phyloP scores from a whole-genome alignment of 2,888 invertebrate species.

The Ganaspis brasiliensis region DNA sequence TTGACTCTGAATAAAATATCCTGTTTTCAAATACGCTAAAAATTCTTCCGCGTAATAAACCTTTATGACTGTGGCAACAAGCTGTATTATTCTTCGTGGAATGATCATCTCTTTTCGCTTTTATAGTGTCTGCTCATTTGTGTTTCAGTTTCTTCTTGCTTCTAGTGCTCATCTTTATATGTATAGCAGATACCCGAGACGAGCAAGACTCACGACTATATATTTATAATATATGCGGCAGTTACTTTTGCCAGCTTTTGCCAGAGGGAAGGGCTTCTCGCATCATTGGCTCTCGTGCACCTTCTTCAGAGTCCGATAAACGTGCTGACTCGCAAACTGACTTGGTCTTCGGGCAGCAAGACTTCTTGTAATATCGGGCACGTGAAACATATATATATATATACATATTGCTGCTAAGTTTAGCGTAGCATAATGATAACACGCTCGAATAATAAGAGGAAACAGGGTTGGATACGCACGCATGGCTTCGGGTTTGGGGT shows the following conservation, averaged over 20 bases:
- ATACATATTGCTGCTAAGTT: conserved; percentile 67
- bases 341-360: neutral
- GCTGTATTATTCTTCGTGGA: neutral
- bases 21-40: neutral
- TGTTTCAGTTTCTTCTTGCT: conserved; percentile 19
- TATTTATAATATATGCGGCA: conserved; percentile 11
- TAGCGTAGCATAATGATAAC: conserved; percentile 77
- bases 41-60: conserved; percentile 34
- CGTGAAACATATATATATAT: conserved; percentile 34
- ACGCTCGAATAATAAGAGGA: conserved; percentile 80
- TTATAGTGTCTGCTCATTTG: conserved; percentile 3
- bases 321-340: conserved; percentile 26
- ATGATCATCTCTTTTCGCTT: neutral
- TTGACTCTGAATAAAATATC: neutral
- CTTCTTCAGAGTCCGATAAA: conserved; percentile 10
- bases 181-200: neutral
- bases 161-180: conserved; percentile 22
- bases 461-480: conserved; percentile 81
- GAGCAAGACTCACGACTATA: conserved; percentile 1
- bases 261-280: conserved; percentile 40
- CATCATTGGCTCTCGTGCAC: conserved; percentile 26
- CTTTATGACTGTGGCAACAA: neutral
- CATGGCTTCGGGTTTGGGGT: conserved; percentile 78
- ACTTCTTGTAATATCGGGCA: conserved; percentile 28
- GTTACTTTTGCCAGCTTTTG: neutral